These are phyloP conservation scores for Morpho helenor DNA, from an alignment of 2,888 invertebrate genomes.

Conservation along the genomic window DNA sequence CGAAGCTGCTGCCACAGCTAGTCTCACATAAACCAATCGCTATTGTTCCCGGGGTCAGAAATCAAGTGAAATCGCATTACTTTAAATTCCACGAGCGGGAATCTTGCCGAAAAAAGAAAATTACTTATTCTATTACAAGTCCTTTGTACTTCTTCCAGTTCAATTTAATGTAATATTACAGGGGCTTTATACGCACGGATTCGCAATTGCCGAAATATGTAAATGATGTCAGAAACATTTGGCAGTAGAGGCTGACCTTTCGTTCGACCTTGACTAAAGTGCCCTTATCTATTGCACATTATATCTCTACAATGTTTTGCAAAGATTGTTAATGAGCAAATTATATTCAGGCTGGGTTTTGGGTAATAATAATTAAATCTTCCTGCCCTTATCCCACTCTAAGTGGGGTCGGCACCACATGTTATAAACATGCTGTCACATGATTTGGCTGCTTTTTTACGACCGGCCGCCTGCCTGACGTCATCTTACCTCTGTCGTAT, in stretches of 20 bases:
- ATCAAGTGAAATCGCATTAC: conserved; percentile 53
- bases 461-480: too few species aligned
- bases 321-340: background rate
- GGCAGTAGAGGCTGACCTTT: conserved; percentile 1
- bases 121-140: conserved; percentile 37
- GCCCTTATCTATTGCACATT: conserved; percentile 3
- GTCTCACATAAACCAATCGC: conserved; percentile 36
- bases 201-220: conserved; percentile 16
- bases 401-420: too few species aligned
- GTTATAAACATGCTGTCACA: too few species aligned
- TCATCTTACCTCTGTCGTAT: too few species aligned
- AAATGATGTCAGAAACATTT: conserved; percentile 8
- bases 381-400: too few species aligned
- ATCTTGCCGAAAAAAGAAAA: conserved; percentile 18
- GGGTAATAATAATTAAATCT: too few species aligned
- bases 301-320: background rate
- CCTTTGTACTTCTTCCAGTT: conserved; percentile 33
- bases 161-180: conserved; percentile 14
- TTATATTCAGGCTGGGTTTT: too few species aligned
- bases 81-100: conserved; percentile 39
- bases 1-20: too few species aligned
- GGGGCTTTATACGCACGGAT: conserved; percentile 14
- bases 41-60: conserved; percentile 41
- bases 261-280: background rate
- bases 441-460: too few species aligned